phyloP scores from a whole-genome alignment of 2,888 invertebrate genomes.

The Rhagophthalmus giganteus region DNA sequence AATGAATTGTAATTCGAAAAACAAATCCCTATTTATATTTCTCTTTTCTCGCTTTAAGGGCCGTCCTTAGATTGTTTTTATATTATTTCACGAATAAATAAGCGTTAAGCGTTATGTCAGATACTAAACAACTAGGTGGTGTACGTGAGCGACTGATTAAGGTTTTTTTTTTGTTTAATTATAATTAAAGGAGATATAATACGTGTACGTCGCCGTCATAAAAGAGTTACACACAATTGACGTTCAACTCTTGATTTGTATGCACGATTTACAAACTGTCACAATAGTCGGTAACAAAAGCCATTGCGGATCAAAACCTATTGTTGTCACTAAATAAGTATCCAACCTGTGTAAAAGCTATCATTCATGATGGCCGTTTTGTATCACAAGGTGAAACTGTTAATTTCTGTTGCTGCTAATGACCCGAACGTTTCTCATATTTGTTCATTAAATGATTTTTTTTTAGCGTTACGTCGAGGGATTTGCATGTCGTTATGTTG shows the following conservation, averaged over 20 bases:
- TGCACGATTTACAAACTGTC: constrained; percentile 10
- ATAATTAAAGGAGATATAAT: neutral
- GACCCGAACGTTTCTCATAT: neutral
- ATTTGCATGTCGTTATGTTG: neutral
- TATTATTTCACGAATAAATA: neutral
- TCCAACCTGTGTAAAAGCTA: neutral
- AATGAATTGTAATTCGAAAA: neutral
- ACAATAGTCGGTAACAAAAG: constrained; percentile 4
- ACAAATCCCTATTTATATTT: no score
- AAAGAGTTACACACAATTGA: neutral
- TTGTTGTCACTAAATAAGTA: constrained; percentile 3
- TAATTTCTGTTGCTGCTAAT: neutral
- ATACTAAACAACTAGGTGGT: no score
- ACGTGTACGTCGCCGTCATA: neutral
- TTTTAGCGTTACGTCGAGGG: neutral
- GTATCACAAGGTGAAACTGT: constrained; percentile 3
- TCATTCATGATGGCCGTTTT: constrained; percentile 6
- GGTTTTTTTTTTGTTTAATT: neutral
- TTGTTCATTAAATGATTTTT: neutral
- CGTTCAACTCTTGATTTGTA: constrained; percentile 1
- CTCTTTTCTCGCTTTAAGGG: neutral
- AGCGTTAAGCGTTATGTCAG: neutral
- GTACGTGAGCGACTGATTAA: neutral
- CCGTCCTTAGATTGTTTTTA: neutral
- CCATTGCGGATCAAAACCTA: constrained; percentile 1